Conservation (phyloP, 2,888 invertebrate genomes). For the Antheraea yamamai region DNA sequence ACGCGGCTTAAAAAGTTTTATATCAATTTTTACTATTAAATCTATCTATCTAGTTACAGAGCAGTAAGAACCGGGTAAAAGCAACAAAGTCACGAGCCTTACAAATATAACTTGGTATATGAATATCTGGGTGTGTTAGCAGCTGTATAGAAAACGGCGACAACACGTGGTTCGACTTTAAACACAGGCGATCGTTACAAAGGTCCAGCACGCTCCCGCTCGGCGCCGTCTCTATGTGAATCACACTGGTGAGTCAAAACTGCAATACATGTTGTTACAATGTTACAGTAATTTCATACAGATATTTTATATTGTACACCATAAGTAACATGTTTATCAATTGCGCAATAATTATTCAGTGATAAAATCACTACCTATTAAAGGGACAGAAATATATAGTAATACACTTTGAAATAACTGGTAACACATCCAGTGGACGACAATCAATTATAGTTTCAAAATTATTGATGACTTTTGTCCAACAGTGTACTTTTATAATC, state of each 20-base stretch:
- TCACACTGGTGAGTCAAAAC: constrained; percentile 20
- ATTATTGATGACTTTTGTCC: too few species aligned
- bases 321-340: not conserved
- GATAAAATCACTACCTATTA: not conserved
- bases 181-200: constrained; percentile 18
- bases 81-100: constrained; percentile 48
- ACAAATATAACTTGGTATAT: constrained; percentile 51
- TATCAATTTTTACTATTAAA: too few species aligned
- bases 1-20: too few species aligned
- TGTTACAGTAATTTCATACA: constrained; percentile 5
- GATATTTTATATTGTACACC: constrained; percentile 26
- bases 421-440: too few species aligned
- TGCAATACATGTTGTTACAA: constrained; percentile 9
- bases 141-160: constrained; percentile 50
- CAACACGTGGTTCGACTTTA: constrained; percentile 37
- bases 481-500: too few species aligned
- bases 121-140: constrained; percentile 45
- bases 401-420: not conserved
- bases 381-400: not conserved
- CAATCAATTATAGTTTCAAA: too few species aligned
- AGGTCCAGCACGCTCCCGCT: constrained; percentile 1
- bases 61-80: constrained; percentile 49
- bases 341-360: not conserved
- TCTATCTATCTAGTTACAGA: constrained; percentile 51
- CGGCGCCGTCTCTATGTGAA: constrained; percentile 4